phyloP scores from a whole-genome alignment of 2,797 vertebrate genomes.

The Falco naumanni region DNA sequence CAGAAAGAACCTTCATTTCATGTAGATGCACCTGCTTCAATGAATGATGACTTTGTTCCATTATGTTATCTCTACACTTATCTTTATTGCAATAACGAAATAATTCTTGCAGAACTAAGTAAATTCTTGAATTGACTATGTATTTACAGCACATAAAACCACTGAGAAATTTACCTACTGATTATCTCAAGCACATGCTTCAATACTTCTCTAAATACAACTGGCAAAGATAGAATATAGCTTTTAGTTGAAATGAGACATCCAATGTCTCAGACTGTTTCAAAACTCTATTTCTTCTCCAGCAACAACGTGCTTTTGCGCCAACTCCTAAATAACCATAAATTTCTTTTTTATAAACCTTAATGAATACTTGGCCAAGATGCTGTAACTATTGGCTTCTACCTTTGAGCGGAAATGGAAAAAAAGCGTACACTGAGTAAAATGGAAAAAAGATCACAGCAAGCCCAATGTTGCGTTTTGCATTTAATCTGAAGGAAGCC shows the following conservation, averaged over 20 bases:
- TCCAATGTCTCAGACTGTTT: conserved; percentile 56
- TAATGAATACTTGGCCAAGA: conserved; percentile 79
- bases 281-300: conserved; percentile 70
- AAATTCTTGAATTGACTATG: conserved; percentile 15
- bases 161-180: background rate
- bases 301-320: conserved; percentile 67
- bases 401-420: conserved; percentile 73
- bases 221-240: background rate
- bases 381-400: conserved; percentile 77
- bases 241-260: conserved; percentile 47
- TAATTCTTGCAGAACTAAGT: conserved; percentile 21
- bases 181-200: background rate
- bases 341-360: conserved; percentile 78
- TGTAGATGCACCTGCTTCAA: conserved; percentile 18
- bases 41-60: background rate
- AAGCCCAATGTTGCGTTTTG: conserved; percentile 72
- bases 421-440: conserved; percentile 66
- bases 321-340: conserved; percentile 78
- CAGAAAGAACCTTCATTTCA: background rate
- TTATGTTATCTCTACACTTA: conserved; percentile 5
- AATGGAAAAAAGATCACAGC: conserved; percentile 79
- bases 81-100: conserved; percentile 3
- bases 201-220: background rate
- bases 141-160: conserved; percentile 11
- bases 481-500: conserved; percentile 76